A percentile compares a stretch with the other conserved stretches of the same genome.
phyloP scores from a whole-genome alignment of 1,140 invertebrate genomes.

The Lutraria rhynchaena region DNA sequence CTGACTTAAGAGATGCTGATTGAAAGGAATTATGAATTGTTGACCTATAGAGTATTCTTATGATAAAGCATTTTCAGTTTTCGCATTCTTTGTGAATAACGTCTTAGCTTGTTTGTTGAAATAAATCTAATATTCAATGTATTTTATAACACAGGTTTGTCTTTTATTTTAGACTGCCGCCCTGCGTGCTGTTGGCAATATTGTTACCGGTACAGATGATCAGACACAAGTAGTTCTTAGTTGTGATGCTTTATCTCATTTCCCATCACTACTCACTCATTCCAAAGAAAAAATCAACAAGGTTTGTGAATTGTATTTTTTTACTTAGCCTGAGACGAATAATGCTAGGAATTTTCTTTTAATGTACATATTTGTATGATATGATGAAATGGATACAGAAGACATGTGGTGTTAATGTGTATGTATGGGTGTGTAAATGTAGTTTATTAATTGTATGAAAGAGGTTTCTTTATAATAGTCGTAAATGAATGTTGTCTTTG shows the following conservation, averaged over 20 bases:
- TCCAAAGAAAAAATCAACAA: constrained; percentile 91
- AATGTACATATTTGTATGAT: not conserved
- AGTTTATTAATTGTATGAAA: not conserved
- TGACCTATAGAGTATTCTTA: too few species aligned
- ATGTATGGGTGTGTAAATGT: constrained; percentile 5
- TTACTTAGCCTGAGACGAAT: too few species aligned
- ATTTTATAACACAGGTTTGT: too few species aligned
- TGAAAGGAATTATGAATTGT: too few species aligned
- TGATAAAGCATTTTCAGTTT: too few species aligned
- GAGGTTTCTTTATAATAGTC: too few species aligned
- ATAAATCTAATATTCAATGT: too few species aligned
- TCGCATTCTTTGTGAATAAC: too few species aligned
- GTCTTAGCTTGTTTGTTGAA: too few species aligned
- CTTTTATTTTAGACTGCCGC: constrained; percentile 96
- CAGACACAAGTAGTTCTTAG: constrained; percentile 98
- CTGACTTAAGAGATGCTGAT: too few species aligned
- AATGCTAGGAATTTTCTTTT: too few species aligned
- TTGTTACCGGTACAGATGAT: constrained; percentile 99
- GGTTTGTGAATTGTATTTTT: constrained; percentile 64
- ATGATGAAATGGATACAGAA: constrained; percentile 40
- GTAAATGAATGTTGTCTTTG: constrained; percentile 29
- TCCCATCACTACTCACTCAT: constrained; percentile 95
- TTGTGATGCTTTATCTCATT: constrained; percentile 94
- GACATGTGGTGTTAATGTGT: not conserved
- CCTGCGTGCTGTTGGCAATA: constrained; percentile 98